These are phyloP conservation scores for Myotis brandtii DNA, from an alignment of 2,113 vertebrate species.

Conservation along the genomic window DNA sequence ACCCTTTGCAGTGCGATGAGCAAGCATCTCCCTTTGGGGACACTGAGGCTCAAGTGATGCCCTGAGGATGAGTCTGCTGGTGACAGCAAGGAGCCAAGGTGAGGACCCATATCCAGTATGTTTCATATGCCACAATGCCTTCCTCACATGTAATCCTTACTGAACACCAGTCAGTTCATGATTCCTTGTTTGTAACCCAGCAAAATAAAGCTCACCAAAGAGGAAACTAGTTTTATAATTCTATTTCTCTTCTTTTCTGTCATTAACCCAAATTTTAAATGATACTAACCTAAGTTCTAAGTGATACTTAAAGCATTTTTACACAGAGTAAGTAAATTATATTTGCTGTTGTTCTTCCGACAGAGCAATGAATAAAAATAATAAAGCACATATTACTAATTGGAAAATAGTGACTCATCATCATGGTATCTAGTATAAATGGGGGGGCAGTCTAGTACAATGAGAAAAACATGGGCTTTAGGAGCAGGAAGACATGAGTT, in stretches of 20 bases:
- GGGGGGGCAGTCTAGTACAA: not conserved
- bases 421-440: not conserved
- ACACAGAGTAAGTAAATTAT: not conserved
- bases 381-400: not conserved
- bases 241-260: not conserved
- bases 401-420: not conserved
- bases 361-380: not conserved
- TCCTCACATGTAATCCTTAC: not conserved
- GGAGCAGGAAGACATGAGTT: not conserved
- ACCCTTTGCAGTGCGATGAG: fast-evolving
- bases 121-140: not conserved
- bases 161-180: not conserved
- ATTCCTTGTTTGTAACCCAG: not conserved
- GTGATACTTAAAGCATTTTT: not conserved
- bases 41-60: fast-evolving
- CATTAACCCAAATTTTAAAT: not conserved
- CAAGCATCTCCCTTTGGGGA: not conserved
- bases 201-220: not conserved
- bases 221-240: not conserved
- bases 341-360: not conserved
- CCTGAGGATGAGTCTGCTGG: not conserved
- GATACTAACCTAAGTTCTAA: not conserved
- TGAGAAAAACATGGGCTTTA: not conserved
- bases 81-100: not conserved
- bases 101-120: not conserved